Conservation (phyloP, 2,888 invertebrate genomes). For the Drosophila meridionalis region DNA sequence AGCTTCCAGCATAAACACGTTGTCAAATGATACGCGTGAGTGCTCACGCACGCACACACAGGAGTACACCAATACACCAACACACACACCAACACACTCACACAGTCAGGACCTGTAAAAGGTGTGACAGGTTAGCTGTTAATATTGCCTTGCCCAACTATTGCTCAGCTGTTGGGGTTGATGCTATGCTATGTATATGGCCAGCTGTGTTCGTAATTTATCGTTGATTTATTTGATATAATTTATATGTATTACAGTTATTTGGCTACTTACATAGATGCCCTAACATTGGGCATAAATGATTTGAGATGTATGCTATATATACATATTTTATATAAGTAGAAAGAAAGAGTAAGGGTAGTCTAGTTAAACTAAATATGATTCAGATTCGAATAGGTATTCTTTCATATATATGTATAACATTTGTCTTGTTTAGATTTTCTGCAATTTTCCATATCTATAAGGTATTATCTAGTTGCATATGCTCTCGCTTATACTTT, state of each 20-base stretch:
- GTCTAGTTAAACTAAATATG: too few species aligned
- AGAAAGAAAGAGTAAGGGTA: too few species aligned
- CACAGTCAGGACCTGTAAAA: neutral
- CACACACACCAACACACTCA: neutral
- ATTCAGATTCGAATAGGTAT: too few species aligned
- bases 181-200: conserved; percentile 27
- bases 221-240: conserved; percentile 45
- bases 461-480: neutral
- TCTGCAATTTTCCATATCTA: neutral
- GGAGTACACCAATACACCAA: neutral
- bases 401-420: too few species aligned
- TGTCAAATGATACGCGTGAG: conserved; percentile 74
- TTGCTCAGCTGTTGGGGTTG: conserved; percentile 42
- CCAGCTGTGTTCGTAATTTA: conserved; percentile 54
- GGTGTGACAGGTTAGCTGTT: conserved; percentile 27
- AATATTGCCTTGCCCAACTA: conserved; percentile 19
- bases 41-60: conserved; percentile 58
- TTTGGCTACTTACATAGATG: neutral
- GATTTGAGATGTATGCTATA: too few species aligned
- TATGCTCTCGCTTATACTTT: neutral
- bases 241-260: conserved; percentile 45
- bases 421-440: neutral
- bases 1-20: conserved; percentile 76
- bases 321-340: neutral
- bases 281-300: neutral